These are phyloP conservation scores for Lepisosteus osseus DNA, from an alignment of 2,113 vertebrate genomes.

Conservation along the genomic window DNA sequence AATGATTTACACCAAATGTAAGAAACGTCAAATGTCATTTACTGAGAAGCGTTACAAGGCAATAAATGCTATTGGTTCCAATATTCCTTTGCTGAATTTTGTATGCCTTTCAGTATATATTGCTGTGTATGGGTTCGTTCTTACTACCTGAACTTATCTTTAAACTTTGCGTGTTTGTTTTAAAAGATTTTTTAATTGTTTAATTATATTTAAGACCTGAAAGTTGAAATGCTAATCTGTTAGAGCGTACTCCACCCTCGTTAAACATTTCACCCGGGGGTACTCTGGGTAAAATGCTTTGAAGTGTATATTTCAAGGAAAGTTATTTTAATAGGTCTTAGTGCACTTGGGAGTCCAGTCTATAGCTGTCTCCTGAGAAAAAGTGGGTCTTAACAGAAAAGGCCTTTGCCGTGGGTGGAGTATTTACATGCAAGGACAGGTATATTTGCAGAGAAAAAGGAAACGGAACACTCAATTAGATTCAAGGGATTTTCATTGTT, in stretches of 20 bases:
- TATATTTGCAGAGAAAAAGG: constrained; percentile 53
- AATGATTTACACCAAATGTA: too few species aligned
- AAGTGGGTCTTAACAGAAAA: constrained; percentile 16
- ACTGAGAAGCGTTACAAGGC: too few species aligned
- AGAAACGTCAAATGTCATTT: too few species aligned
- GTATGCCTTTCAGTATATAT: too few species aligned
- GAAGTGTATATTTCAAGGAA: constrained; percentile 53
- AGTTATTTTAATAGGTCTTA: constrained; percentile 51
- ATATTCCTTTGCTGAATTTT: too few species aligned
- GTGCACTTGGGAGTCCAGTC: constrained; percentile 43
- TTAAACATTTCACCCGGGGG: constrained; percentile 46
- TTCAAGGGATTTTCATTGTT: constrained; percentile 26
- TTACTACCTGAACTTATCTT: too few species aligned
- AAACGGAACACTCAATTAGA: constrained; percentile 21
- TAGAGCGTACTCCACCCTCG: constrained; percentile 31
- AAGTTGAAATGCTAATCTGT: constrained; percentile 40
- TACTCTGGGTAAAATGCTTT: constrained; percentile 43
- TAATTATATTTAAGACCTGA: constrained; percentile 45
- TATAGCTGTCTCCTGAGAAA: constrained; percentile 34
- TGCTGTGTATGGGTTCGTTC: too few species aligned
- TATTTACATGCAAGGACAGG: constrained; percentile 48
- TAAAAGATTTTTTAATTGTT: constrained; percentile 38
- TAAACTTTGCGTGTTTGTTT: background rate
- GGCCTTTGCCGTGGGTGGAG: constrained; percentile 3
- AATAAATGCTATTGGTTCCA: too few species aligned